Evolutionary conservation across 2,113 vertebrate genomes (phyloP), one percentile per base, ranked within the genome.

Genomic region (Anhinga anhinga): DNA sequence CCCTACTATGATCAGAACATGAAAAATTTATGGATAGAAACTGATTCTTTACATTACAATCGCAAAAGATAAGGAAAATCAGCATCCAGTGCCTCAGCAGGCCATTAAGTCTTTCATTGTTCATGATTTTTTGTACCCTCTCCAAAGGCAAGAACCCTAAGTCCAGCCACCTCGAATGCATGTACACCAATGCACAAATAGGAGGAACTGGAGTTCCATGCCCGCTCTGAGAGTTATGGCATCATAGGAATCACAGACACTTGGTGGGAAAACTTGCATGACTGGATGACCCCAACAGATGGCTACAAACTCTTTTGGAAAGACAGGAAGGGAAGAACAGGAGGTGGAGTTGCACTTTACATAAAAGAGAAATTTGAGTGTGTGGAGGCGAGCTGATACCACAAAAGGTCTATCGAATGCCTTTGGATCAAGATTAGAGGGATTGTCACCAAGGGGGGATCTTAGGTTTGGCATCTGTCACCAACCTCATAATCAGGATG

Each of bases 361-460:
- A 14, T 9, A 36, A 62, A 11, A 81, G 45, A 65, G 38, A 55
- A 27, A 30, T 45, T 9, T 2, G 3, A 26, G 38, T 13, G 7
- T 8, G 2, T 5, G 36, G n/a, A 44, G 38, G 13, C 1, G 11
- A 91, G 52, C 47, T 53, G 62, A 21, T 27, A 25, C 29, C 42
- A 71, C 38, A 36, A 30, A 67, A 62, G 9, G 8, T 63, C 52
- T 22, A 1, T 5, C 0, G 1, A 66, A 15, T 16, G 30, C 9
- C 12, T 82, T 27, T n/a, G 34, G 13, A 56, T 50, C 26, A 61
- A 62, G 63, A 49, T 15, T 17, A 76, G 29, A 30, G 38, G 7
- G 17, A 15, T 79, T 5, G 6, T 9, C 36, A 52, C 36, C 0
- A 1, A 42, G 10, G 11, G 9, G 9, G 10, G 5, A 52, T 25